These are phyloP conservation scores for Damaliscus lunatus DNA, from an alignment of 2,113 vertebrate genomes.

Conservation along the genomic window DNA sequence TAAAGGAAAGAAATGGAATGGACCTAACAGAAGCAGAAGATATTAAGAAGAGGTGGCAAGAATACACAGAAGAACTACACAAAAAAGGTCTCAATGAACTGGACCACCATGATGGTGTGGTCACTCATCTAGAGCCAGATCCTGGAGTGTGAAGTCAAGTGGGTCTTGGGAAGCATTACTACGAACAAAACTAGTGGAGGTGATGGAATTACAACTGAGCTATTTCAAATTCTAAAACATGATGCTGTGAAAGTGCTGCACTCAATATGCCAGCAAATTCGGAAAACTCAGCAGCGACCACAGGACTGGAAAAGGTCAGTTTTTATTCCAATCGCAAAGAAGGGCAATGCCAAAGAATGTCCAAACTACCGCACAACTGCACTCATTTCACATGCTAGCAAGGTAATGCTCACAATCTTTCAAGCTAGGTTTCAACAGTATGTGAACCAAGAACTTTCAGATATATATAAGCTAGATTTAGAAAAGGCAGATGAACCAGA, in stretches of 20 bases:
- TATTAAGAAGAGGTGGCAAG: background rate
- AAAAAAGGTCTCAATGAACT: background rate
- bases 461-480: background rate
- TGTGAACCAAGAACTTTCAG: background rate
- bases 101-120: background rate
- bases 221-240: background rate
- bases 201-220: background rate
- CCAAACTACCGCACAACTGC: background rate
- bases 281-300: background rate
- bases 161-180: background rate
- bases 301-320: background rate
- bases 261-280: background rate
- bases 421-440: background rate
- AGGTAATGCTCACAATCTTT: background rate
- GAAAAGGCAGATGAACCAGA: background rate
- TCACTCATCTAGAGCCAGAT: background rate
- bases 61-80: background rate
- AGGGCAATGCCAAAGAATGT: background rate
- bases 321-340: background rate
- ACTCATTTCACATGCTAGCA: background rate
- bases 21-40: background rate
- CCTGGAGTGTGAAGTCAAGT: background rate
- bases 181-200: background rate
- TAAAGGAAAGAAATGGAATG: background rate
- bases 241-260: background rate